A percentile compares a stretch with the other conserved stretches of the same genome.
phyloP scores from a whole-genome alignment of 2,888 invertebrate species.

The Chrysolina oricalcia region DNA sequence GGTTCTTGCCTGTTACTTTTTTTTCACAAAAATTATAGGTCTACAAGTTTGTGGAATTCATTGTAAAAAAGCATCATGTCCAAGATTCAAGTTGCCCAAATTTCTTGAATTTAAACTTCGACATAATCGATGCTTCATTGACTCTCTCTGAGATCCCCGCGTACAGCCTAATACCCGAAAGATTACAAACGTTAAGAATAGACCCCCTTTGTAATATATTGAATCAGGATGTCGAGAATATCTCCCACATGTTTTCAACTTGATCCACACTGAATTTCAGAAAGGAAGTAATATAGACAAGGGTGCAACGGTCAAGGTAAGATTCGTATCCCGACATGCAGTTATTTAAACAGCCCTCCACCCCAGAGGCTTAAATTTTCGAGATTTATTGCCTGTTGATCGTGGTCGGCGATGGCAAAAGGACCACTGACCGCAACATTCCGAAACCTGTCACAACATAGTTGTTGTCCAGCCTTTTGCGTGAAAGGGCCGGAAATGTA shows the following conservation, averaged over 20 bases:
- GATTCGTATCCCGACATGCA: slow-evolving; percentile 49
- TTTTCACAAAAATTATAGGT: too few species aligned
- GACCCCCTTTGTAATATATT: background rate
- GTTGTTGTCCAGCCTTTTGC: slow-evolving; percentile 57
- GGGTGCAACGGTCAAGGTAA: slow-evolving; percentile 65
- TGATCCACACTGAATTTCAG: slow-evolving; percentile 55
- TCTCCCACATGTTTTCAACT: slow-evolving; percentile 66
- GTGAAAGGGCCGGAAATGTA: slow-evolving; percentile 60
- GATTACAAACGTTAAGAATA: background rate
- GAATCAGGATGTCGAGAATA: slow-evolving; percentile 51
- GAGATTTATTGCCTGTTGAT: slow-evolving; percentile 59
- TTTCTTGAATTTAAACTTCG: background rate
- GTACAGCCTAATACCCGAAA: background rate
- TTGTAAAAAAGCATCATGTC: too few species aligned
- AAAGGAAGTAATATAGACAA: slow-evolving; percentile 64
- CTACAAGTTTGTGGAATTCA: too few species aligned
- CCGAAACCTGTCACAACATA: slow-evolving; percentile 65
- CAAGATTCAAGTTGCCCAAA: too few species aligned
- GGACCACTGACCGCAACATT: slow-evolving; percentile 64
- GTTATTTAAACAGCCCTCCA: slow-evolving; percentile 42
- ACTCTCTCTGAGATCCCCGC: background rate
- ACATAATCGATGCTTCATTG: background rate
- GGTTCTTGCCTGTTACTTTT: too few species aligned
- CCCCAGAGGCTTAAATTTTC: slow-evolving; percentile 32
- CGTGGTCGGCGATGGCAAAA: slow-evolving; percentile 52